Evolutionary conservation across 2,797 vertebrate genomes (phyloP).

Genomic region (Enteromius anoplus): DNA sequence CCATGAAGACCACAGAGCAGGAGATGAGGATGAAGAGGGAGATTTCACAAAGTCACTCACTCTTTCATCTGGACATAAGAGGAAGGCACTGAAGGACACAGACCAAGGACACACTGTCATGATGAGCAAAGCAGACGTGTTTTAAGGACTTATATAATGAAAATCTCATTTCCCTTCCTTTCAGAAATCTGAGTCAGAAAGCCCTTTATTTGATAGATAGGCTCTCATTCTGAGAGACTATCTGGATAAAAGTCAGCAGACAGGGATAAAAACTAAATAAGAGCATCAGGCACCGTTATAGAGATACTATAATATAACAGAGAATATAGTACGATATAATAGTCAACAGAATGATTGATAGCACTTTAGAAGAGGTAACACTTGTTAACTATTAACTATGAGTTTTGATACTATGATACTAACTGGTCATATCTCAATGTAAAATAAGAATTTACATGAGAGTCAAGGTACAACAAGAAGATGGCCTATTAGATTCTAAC

Average conservation of each 20-base stretch:
- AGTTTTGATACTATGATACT: no score
- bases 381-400: no score
- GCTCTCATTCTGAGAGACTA: neutral
- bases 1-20: neutral
- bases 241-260: neutral
- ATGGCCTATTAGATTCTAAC: neutral
- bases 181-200: neutral
- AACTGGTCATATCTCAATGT: neutral
- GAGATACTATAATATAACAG: neutral
- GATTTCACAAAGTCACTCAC: slow-evolving; percentile 17
- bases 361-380: no score
- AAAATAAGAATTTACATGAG: neutral
- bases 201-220: neutral
- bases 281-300: no score
- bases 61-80: neutral
- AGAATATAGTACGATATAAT: neutral
- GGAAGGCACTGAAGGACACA: slow-evolving; percentile 9
- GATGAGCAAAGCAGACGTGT: slow-evolving; percentile 10
- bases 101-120: neutral
- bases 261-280: neutral
- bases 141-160: slow-evolving; percentile 5
- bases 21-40: neutral
- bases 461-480: neutral
- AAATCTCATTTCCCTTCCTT: neutral
- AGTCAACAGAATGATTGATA: neutral